phyloP scores from a whole-genome alignment of 2,888 invertebrate genomes.

The Oscheius sp. region DNA sequence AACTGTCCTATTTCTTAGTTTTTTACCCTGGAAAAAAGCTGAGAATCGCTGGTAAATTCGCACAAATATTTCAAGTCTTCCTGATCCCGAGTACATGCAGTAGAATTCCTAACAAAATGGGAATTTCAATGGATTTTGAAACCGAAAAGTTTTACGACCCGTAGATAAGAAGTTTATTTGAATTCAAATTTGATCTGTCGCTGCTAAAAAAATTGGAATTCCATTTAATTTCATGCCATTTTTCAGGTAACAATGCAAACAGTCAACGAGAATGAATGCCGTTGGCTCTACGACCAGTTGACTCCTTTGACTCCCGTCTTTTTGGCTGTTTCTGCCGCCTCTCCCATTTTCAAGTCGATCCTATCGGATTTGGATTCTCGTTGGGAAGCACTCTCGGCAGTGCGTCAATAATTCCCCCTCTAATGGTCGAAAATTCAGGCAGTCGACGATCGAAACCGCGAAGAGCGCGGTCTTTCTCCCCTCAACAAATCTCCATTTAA shows the following conservation, averaged over 20 bases:
- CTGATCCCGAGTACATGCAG: no score
- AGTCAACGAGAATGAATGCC: constrained; percentile 89
- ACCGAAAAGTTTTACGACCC: no score
- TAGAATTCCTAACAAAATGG: no score
- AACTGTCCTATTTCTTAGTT: no score
- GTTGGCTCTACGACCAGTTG: constrained; percentile 94
- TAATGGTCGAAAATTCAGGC: constrained; percentile 75
- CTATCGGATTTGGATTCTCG: constrained; percentile 95
- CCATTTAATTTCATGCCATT: no score
- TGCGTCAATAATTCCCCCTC: neutral
- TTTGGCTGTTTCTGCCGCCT: constrained; percentile 96
- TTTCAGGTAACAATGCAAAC: constrained; percentile 84
- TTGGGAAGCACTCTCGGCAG: constrained; percentile 80
- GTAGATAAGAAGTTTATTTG: no score
- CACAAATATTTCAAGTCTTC: no score
- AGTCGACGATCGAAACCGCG: constrained; percentile 92
- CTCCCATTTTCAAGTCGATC: constrained; percentile 85
- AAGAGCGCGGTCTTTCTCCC: constrained; percentile 85
- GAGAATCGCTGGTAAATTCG: no score
- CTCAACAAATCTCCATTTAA: constrained; percentile 80
- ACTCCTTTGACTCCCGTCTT: constrained; percentile 96
- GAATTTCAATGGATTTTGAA: no score
- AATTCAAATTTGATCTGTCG: no score
- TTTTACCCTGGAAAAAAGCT: no score
- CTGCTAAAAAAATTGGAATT: no score